Base-by-base conservation (phyloP, 2,888 invertebrate species). In the Sericinus montela region DNA sequence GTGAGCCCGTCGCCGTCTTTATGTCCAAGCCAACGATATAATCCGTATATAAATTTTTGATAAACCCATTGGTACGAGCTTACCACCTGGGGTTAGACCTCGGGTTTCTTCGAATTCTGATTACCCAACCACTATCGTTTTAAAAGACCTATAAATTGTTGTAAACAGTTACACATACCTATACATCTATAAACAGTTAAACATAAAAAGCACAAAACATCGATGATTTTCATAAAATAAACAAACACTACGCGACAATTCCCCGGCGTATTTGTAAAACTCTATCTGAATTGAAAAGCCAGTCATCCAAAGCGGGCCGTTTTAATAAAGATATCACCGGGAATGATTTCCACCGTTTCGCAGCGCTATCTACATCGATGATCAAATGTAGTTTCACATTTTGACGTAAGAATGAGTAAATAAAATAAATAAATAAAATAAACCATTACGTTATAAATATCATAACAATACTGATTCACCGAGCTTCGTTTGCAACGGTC, bases 311-410 rank as follows among this genome's bases (percentile, higher is more conserved):
- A 36, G 40, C 49, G 45, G 11, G 29, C 39, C 49, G 44, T 44
- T 45, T 49, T 49, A 44, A 49, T 45, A 45, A 45, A 49, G 39
- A 13, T 39, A 39, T 49, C 49, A n/a, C 44, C 16, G 35, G 38
- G 38, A 43, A 43, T 48, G 25, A 48, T 48, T 48, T 43, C 45
- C 32, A 25, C 7, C 29, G 23, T 30, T 25, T 43, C 38, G 38
- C 25, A 38, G 3, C 47, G 13, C 36, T 28, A 41, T 41, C 28
- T 30, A 25, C 39, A 19, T n/a, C 2, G 28, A 15, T 16, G 30
- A 14, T 11, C 45, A 38, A 25, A 39, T 39, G 9, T 13, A 34
- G 34, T 28, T 45, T 29, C 10, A 14, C 44, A 16, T 37, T 35
- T 37, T 34, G 19, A 42, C 44, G n/a, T 29, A 36, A 36, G 11